Conservation (phyloP, 2,797 vertebrate genomes). For the Leptoclinus maculatus region DNA sequence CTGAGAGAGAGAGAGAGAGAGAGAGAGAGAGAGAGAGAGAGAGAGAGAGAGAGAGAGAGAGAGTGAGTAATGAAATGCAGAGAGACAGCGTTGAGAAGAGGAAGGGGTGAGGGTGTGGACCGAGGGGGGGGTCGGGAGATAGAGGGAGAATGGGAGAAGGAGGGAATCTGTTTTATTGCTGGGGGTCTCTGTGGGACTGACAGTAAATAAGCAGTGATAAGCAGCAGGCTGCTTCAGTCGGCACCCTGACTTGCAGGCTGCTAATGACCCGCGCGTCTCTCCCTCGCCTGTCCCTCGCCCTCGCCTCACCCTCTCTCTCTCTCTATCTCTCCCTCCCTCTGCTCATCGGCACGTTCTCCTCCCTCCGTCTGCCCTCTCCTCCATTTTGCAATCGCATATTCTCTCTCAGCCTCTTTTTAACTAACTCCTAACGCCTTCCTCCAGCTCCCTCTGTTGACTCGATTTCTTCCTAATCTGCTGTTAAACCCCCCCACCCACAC, state of each 20-base stretch:
- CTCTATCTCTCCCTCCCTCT: neutral
- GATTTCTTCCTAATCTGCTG: constrained; percentile 57
- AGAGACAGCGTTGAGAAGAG: constrained; percentile 51
- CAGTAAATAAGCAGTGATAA: constrained; percentile 74
- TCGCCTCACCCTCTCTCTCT: constrained; percentile 5
- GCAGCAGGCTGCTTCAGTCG: constrained; percentile 68
- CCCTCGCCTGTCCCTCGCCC: constrained; percentile 55
- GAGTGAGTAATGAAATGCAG: constrained; percentile 35
- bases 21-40: constrained; percentile 17
- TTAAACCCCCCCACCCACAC: constrained; percentile 13
- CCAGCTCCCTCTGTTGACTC: constrained; percentile 43
- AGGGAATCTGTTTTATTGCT: constrained; percentile 57
- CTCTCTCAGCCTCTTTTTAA: constrained; percentile 30
- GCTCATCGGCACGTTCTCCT: constrained; percentile 3
- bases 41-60: constrained; percentile 4
- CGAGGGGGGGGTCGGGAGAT: neutral
- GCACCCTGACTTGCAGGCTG: constrained; percentile 68
- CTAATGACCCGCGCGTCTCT: constrained; percentile 75
- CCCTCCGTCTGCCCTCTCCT: constrained; percentile 11
- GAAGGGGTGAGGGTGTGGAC: neutral
- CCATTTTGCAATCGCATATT: constrained; percentile 43
- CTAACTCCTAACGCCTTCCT: constrained; percentile 43
- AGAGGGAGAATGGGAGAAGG: constrained; percentile 28
- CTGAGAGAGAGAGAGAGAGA: constrained; percentile 25
- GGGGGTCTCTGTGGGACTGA: constrained; percentile 66